Percentiles rank a stretch among this genome's conserved stretches.
phyloP scores from a whole-genome alignment of 2,888 invertebrate genomes.

The Eupithecia inturbata region DNA sequence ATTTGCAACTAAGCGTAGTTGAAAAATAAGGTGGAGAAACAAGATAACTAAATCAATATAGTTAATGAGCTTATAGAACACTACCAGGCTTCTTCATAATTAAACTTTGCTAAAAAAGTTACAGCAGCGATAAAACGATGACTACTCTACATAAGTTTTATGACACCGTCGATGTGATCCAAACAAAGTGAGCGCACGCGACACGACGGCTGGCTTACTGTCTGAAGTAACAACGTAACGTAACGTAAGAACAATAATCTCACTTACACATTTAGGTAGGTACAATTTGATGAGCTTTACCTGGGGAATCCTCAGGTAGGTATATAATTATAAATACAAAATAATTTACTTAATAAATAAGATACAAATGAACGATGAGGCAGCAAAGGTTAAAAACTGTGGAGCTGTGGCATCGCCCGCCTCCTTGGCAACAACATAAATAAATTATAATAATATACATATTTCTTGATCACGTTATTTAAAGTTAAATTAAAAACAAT shows the following conservation, averaged over 20 bases:
- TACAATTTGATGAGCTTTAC: constrained; percentile 15
- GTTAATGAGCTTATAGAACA: neutral
- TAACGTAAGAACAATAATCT: constrained; percentile 19
- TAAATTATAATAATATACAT: no score
- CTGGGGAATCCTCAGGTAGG: neutral
- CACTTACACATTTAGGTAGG: constrained; percentile 22
- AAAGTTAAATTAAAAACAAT: no score
- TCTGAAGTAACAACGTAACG: constrained; percentile 51
- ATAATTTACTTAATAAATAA: no score
- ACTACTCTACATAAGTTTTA: constrained; percentile 35
- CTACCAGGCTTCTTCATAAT: neutral
- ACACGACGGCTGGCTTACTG: constrained; percentile 58
- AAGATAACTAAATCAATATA: neutral
- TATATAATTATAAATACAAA: no score
- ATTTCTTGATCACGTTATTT: no score
- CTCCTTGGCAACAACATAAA: no score
- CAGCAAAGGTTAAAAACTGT: no score
- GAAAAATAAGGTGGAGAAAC: neutral
- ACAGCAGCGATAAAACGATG: neutral
- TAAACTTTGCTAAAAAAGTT: neutral
- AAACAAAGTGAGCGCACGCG: constrained; percentile 63
- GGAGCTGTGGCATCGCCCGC: no score
- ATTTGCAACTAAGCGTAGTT: neutral
- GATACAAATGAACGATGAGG: no score
- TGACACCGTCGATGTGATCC: constrained; percentile 51